Evolutionary conservation across 2,888 invertebrate genomes (phyloP).

Genomic region (Dicycla oo): DNA sequence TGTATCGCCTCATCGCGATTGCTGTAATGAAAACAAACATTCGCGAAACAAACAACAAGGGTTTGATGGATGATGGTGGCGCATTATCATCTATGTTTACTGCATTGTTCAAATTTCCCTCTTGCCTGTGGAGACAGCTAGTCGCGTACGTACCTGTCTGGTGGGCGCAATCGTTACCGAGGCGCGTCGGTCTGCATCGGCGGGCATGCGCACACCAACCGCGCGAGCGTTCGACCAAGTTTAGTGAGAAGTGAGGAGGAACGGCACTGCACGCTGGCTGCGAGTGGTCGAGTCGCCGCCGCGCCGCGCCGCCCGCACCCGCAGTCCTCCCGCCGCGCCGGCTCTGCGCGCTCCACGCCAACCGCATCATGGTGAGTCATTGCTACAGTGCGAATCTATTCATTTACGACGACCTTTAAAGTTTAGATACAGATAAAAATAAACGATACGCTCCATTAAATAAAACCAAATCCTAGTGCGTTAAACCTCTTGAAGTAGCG

Average conservation of each 20-base stretch:
- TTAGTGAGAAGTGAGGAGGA: constrained; percentile 83
- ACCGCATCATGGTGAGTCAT: constrained; percentile 90
- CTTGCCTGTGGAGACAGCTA: constrained; percentile 85
- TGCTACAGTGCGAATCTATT: constrained; percentile 86
- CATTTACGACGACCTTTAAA: constrained; percentile 81
- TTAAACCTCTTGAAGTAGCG: constrained; percentile 36
- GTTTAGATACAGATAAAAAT: constrained; percentile 71
- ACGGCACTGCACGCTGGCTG: constrained; percentile 78
- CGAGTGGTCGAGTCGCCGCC: constrained; percentile 78
- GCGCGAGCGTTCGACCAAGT: constrained; percentile 76
- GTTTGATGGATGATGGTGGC: constrained; percentile 69
- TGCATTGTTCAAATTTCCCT: constrained; percentile 87
- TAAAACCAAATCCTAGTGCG: constrained; percentile 58
- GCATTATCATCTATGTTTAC: constrained; percentile 76
- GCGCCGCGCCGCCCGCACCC: constrained; percentile 84
- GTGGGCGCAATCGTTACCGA: constrained; percentile 87
- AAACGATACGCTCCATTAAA: constrained; percentile 69
- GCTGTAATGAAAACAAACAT: constrained; percentile 58
- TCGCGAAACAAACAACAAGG: constrained; percentile 67
- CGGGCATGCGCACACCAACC: constrained; percentile 85
- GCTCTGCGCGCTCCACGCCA: constrained; percentile 86
- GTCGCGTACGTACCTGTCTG: constrained; percentile 87
- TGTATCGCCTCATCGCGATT: constrained; percentile 24
- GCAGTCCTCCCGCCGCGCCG: constrained; percentile 88
- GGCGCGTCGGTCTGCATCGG: constrained; percentile 87